Evolutionary conservation across 1,140 invertebrate genomes (phyloP).

Genomic region (Rhagoletis zephyria): DNA sequence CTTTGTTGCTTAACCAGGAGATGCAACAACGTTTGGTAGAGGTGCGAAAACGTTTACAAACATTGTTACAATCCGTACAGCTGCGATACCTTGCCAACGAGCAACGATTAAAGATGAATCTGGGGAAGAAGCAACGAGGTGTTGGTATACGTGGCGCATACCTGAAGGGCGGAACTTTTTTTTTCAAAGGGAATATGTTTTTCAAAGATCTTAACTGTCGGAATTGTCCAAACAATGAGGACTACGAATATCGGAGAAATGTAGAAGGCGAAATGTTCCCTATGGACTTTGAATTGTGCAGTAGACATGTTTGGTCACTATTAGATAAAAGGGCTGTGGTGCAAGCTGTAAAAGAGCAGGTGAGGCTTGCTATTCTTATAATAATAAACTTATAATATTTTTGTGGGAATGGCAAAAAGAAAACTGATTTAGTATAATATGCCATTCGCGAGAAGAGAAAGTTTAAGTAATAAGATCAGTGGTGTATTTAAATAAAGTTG

Average conservation of each 20-base stretch:
- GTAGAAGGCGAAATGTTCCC: constrained; percentile 67
- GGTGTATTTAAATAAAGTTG: too few relatives aligned
- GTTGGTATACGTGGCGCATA: constrained; percentile 55
- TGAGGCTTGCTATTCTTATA: constrained; percentile 53
- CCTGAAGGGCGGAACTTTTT: constrained; percentile 64
- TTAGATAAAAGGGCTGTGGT: constrained; percentile 66
- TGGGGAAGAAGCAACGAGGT: background rate
- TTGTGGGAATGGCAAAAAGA: too few relatives aligned
- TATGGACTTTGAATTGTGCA: constrained; percentile 66
- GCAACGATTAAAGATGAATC: constrained; percentile 11
- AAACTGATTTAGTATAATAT: too few relatives aligned
- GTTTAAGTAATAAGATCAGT: too few relatives aligned
- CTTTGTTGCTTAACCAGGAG: constrained; percentile 29
- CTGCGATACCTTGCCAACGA: constrained; percentile 41
- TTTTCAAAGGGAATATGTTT: constrained; percentile 67
- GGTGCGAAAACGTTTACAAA: constrained; percentile 49
- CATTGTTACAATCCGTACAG: constrained; percentile 29
- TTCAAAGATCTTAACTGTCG: constrained; percentile 67
- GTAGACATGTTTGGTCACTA: constrained; percentile 64
- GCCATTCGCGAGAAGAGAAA: too few relatives aligned
- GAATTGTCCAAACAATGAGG: constrained; percentile 68
- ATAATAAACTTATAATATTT: too few relatives aligned
- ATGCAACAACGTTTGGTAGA: constrained; percentile 47
- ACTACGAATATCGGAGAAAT: constrained; percentile 63
- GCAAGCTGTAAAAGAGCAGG: constrained; percentile 69